These are phyloP conservation scores for Aphis gossypii DNA, from an alignment of 1,140 invertebrate species.

Conservation along the genomic window DNA sequence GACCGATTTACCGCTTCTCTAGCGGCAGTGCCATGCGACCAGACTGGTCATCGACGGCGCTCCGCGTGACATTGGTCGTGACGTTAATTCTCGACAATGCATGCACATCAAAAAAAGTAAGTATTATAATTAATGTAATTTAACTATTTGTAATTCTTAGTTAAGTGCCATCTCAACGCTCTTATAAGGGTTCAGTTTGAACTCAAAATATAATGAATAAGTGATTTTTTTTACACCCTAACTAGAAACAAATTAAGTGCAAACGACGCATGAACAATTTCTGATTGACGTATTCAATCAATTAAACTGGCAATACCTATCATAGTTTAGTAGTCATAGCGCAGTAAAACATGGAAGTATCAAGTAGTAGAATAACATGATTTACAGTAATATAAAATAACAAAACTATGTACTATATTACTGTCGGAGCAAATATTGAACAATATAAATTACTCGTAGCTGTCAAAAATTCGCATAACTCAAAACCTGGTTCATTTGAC, in stretches of 20 bases:
- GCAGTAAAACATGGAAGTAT: neutral
- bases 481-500: neutral
- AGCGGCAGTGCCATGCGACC: neutral
- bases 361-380: neutral
- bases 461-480: neutral
- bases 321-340: neutral
- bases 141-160: too few relatives aligned
- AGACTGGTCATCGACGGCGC: neutral
- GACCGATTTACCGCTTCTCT: neutral
- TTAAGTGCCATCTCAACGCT: neutral
- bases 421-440: too few relatives aligned
- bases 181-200: neutral
- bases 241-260: neutral
- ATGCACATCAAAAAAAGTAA: constrained; percentile 1
- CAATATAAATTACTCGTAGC: neutral
- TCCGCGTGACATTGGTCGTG: neutral
- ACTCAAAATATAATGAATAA: neutral
- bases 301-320: neutral
- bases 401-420: neutral
- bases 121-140: neutral
- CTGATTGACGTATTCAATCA: neutral
- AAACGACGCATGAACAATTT: neutral
- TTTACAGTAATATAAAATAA: neutral
- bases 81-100: neutral
- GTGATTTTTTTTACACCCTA: neutral